A percentile compares a stretch with the other conserved stretches of the same genome.
phyloP scores from a whole-genome alignment of 2,888 invertebrate species.

The Agrotis segetum region DNA sequence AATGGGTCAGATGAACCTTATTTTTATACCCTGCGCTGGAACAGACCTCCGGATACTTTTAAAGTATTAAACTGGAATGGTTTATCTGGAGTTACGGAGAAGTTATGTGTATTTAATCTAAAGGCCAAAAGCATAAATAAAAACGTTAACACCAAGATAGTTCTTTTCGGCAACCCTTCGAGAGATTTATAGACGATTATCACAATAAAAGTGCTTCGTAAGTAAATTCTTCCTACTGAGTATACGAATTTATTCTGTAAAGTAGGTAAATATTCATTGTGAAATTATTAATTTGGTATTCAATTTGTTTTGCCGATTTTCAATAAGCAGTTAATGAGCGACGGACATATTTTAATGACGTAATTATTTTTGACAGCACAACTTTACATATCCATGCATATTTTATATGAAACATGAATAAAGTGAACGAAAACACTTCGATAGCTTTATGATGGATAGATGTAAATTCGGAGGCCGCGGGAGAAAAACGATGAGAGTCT shows the following conservation, averaged over 20 bases:
- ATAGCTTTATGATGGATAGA: slow-evolving; percentile 76
- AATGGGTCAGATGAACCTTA: slow-evolving; percentile 48
- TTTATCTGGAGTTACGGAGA: slow-evolving; percentile 69
- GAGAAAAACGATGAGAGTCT: slow-evolving; percentile 74
- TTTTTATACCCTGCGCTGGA: slow-evolving; percentile 45
- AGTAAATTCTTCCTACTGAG: slow-evolving; percentile 72
- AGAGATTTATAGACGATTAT: slow-evolving; percentile 76
- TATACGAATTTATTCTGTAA: slow-evolving; percentile 63
- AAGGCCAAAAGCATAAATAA: slow-evolving; percentile 74
- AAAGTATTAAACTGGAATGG: slow-evolving; percentile 68
- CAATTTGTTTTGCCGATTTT: slow-evolving; percentile 44
- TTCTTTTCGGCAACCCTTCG: slow-evolving; percentile 74
- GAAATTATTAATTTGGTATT: slow-evolving; percentile 27
- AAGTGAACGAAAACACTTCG: slow-evolving; percentile 65
- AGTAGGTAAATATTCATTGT: slow-evolving; percentile 53
- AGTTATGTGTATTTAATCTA: slow-evolving; percentile 72
- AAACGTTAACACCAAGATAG: slow-evolving; percentile 78
- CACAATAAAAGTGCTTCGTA: slow-evolving; percentile 68
- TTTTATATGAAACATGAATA: slow-evolving; percentile 49
- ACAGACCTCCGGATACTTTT: slow-evolving; percentile 54
- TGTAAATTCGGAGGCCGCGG: slow-evolving; percentile 67
- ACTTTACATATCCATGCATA: slow-evolving; percentile 29
- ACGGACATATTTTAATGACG: slow-evolving; percentile 21
- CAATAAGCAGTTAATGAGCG: slow-evolving; percentile 25
- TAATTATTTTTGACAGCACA: slow-evolving; percentile 15